A percentile compares a stretch with the other conserved stretches of the same genome.
Evolutionary conservation across 1,140 invertebrate genomes (phyloP).

Genomic region (Cydia splendana): DNA sequence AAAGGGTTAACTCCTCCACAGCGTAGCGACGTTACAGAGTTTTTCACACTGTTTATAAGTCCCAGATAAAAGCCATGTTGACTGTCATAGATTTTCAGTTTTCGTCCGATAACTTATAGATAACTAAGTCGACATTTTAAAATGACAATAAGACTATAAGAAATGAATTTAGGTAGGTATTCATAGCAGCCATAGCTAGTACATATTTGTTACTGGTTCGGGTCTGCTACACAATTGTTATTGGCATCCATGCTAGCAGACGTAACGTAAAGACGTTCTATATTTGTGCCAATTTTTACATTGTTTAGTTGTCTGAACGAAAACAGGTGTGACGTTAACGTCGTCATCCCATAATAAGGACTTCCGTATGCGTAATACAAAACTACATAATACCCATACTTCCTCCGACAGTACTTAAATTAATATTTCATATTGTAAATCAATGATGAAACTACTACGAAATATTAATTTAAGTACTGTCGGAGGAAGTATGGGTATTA

Average conservation of each 20-base stretch:
- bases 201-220: not conserved
- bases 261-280: slow-evolving; percentile 2
- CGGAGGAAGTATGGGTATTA: no score
- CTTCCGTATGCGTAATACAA: not conserved
- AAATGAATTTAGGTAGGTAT: no score
- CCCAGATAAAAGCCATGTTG: not conserved
- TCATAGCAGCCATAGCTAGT: no score
- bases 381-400: not conserved
- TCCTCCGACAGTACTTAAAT: no score
- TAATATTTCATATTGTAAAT: no score
- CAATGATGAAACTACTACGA: no score
- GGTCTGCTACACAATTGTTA: not conserved
- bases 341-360: not conserved
- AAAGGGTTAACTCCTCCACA: not conserved
- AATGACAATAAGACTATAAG: no score
- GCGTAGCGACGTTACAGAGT: not conserved
- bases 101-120: no score
- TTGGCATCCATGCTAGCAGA: slow-evolving; percentile 1
- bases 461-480: no score
- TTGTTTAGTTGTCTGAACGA: not conserved
- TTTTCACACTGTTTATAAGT: not conserved
- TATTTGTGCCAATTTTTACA: slow-evolving; percentile 1
- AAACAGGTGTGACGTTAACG: slow-evolving; percentile 4
- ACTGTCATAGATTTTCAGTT: not conserved
- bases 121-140: no score